Percentiles rank a stretch among this genome's conserved stretches.
Evolutionary conservation across 2,888 invertebrate species (phyloP).

Genomic region (Morpho helenor): DNA sequence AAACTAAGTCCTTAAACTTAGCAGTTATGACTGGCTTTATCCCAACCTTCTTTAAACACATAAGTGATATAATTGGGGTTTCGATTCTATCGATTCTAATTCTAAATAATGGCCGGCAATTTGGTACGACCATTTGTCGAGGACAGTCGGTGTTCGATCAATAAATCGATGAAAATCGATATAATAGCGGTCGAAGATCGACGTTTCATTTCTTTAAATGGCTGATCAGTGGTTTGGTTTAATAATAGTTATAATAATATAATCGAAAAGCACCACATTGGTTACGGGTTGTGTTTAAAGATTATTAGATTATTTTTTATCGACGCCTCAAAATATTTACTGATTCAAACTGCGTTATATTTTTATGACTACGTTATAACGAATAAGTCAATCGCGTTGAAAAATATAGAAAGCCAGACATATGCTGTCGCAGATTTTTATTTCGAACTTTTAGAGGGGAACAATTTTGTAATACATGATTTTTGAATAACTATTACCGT

Average conservation of each 20-base stretch:
- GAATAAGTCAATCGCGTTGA: neutral
- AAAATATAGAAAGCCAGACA: too few relatives aligned
- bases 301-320: conserved; percentile 26
- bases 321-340: conserved; percentile 3
- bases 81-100: conserved; percentile 77
- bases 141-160: conserved; percentile 78
- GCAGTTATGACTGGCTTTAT: conserved; percentile 62
- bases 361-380: neutral
- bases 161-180: conserved; percentile 77
- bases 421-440: too few relatives aligned
- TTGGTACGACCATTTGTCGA: conserved; percentile 74
- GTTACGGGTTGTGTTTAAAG: conserved; percentile 32
- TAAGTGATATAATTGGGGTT: conserved; percentile 79
- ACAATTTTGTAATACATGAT: too few relatives aligned
- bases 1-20: conserved; percentile 34
- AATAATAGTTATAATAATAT: conserved; percentile 72
- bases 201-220: conserved; percentile 79
- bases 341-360: conserved; percentile 1
- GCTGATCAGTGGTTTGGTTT: conserved; percentile 71
- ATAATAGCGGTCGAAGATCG: conserved; percentile 70
- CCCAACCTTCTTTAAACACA: conserved; percentile 77
- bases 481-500: too few relatives aligned
- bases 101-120: conserved; percentile 76
- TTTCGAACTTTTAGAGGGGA: too few relatives aligned
- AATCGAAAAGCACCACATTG: conserved; percentile 61